A percentile compares a stretch with the other conserved stretches of the same genome.
Evolutionary conservation across 2,113 vertebrate species (phyloP).

Genomic region (Rutilus rutilus): DNA sequence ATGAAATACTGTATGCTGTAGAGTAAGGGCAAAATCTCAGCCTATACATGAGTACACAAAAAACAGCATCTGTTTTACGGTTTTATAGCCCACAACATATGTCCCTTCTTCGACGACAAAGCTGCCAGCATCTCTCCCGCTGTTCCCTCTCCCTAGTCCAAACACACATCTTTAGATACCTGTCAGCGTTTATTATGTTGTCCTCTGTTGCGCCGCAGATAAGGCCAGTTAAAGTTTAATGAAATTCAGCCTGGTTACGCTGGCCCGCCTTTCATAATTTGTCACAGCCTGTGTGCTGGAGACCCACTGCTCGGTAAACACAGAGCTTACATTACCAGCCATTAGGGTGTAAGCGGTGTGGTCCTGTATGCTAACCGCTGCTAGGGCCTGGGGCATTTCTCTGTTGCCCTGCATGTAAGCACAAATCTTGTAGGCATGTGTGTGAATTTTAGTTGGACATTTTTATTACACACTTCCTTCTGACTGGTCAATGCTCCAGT

Average conservation of each 20-base stretch:
- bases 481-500: neutral
- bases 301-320: constrained; percentile 80
- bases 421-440: constrained; percentile 28
- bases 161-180: constrained; percentile 76
- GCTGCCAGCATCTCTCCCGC: constrained; percentile 71
- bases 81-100: constrained; percentile 77
- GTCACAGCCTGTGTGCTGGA: constrained; percentile 76
- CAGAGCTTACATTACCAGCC: constrained; percentile 71
- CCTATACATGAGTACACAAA: constrained; percentile 58
- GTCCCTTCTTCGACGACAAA: constrained; percentile 72
- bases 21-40: constrained; percentile 69
- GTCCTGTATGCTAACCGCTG: constrained; percentile 61
- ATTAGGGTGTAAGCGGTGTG: constrained; percentile 78
- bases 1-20: constrained; percentile 52
- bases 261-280: constrained; percentile 80
- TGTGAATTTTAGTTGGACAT: constrained; percentile 3
- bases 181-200: constrained; percentile 78
- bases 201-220: constrained; percentile 73
- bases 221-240: constrained; percentile 79
- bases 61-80: constrained; percentile 75
- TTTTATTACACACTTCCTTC: constrained; percentile 1
- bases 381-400: constrained; percentile 53
- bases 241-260: constrained; percentile 78
- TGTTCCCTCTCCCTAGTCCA: constrained; percentile 69
- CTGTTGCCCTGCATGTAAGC: constrained; percentile 52